Evolutionary conservation across 2,113 vertebrate genomes (phyloP), one percentile per base, ranked within the genome.

Genomic region (Camelus bactrianus): DNA sequence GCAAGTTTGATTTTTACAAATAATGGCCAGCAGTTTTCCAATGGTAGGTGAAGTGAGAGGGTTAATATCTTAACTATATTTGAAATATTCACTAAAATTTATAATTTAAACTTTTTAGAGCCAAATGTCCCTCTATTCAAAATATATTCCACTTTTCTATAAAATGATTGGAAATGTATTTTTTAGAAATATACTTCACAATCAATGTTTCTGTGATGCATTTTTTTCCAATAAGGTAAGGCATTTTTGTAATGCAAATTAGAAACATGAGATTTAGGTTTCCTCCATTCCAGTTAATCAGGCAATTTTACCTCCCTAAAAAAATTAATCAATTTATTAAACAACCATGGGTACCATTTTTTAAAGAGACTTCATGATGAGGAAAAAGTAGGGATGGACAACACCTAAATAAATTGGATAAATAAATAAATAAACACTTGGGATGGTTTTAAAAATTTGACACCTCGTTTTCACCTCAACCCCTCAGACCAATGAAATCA

Each of bases 1-100:
- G 13, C 86, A 38, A n/a, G 60, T 93, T 81, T 73, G 80, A 81
- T 16, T 88, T 91, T 93, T 87, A 79, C 13, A 80, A 65, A 95
- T 77, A 86, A 64, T 30, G n/a, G 2, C 0, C 76, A 62, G 10
- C 2, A 72, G 15, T 30, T 95, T 96, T 77, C 24, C 88, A 19
- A 42, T 92, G 42, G 30, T 35, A 54, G 38, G 64, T 72, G 32
- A 91, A 91, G 28, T 67, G 2, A 16, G 46, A 80, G 24, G 24
- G 2, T 79, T 50, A 87, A 30, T 32, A 35, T 32, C 76, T 94
- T 76, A 65, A 62, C 1, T 7, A 64, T 28, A 82, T 89, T 67
- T 88, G 17, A 80, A 73, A 93, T 58, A 2, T 6, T 82, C 24
- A 64, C n/a, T 72, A 58, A 92, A 89, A 72, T 76, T 91, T 84